Evolutionary conservation across 2,888 invertebrate species (phyloP).

Genomic region (Melanostoma mellinum): DNA sequence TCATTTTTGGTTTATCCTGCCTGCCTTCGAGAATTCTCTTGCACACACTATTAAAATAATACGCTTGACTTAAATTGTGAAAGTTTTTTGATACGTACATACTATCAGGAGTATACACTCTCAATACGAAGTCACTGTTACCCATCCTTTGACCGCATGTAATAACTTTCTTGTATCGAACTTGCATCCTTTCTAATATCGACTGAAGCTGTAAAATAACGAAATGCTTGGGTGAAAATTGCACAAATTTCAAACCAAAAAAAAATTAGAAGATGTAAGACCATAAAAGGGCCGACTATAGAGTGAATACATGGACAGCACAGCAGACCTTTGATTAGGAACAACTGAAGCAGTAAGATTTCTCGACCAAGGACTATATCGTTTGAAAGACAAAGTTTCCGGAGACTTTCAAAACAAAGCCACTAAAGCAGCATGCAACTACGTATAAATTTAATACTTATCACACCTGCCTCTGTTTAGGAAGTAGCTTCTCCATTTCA

Average conservation of each 20-base stretch:
- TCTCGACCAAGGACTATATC: neutral
- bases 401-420: constrained; percentile 37
- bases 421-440: constrained; percentile 51
- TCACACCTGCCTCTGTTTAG: constrained; percentile 53
- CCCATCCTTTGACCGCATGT: neutral
- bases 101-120: neutral
- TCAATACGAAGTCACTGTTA: too few relatives aligned
- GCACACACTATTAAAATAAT: constrained; percentile 63
- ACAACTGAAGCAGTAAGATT: constrained; percentile 36
- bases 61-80: constrained; percentile 55
- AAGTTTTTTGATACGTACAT: constrained; percentile 16
- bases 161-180: constrained; percentile 28
- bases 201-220: constrained; percentile 15
- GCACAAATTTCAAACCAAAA: neutral
- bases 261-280: constrained; percentile 31
- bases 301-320: constrained; percentile 22
- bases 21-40: constrained; percentile 49
- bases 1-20: constrained; percentile 34
- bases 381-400: constrained; percentile 48
- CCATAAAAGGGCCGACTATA: constrained; percentile 16
- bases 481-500: too few relatives aligned
- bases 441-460: constrained; percentile 60
- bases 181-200: constrained; percentile 29
- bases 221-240: constrained; percentile 16
- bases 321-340: constrained; percentile 57